Percentiles rank a stretch among this genome's conserved stretches.
These are phyloP conservation scores for Hydrocynus forskahlii DNA, from an alignment of 2,797 vertebrate genomes.

Conservation along the genomic window DNA sequence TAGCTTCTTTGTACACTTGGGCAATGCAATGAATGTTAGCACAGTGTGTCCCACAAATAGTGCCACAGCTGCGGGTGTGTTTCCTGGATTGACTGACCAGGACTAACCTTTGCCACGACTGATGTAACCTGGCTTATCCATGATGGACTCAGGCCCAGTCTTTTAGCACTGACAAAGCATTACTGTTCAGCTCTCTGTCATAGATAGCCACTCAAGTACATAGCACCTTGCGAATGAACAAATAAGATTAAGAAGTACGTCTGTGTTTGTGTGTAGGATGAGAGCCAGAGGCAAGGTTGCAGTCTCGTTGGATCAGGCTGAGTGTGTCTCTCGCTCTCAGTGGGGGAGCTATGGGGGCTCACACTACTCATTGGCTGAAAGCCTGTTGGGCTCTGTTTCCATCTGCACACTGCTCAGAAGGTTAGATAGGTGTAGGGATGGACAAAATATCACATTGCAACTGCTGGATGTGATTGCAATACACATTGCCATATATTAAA, in stretches of 20 bases:
- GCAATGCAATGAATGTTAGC: background rate
- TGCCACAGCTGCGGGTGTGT: slow-evolving; percentile 5
- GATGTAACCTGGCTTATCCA: slow-evolving; percentile 35
- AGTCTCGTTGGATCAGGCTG: slow-evolving; percentile 2
- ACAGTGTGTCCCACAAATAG: too few species aligned
- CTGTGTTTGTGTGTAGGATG: slow-evolving; percentile 33
- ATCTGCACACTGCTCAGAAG: background rate
- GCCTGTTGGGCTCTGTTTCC: background rate
- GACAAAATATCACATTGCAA: background rate
- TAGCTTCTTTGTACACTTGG: background rate
- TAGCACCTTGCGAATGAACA: slow-evolving; percentile 22
- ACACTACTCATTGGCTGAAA: slow-evolving; percentile 1
- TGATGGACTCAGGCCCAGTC: slow-evolving; percentile 29
- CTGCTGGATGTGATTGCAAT: background rate
- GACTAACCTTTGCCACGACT: slow-evolving; percentile 24
- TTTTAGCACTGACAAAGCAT: slow-evolving; percentile 45
- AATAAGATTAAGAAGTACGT: slow-evolving; percentile 35
- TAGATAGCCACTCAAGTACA: slow-evolving; percentile 14
- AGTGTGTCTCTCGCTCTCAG: slow-evolving; percentile 25
- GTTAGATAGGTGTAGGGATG: background rate
- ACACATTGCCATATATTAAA: background rate
- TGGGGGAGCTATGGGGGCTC: slow-evolving; percentile 1
- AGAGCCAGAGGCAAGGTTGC: slow-evolving; percentile 38
- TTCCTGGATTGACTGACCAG: slow-evolving; percentile 5
- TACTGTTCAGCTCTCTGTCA: slow-evolving; percentile 20